A percentile compares a stretch with the other conserved stretches of the same genome.
These are phyloP conservation scores for Schizopygopsis pylzovi DNA, from an alignment of 2,797 vertebrate species.

Conservation along the genomic window DNA sequence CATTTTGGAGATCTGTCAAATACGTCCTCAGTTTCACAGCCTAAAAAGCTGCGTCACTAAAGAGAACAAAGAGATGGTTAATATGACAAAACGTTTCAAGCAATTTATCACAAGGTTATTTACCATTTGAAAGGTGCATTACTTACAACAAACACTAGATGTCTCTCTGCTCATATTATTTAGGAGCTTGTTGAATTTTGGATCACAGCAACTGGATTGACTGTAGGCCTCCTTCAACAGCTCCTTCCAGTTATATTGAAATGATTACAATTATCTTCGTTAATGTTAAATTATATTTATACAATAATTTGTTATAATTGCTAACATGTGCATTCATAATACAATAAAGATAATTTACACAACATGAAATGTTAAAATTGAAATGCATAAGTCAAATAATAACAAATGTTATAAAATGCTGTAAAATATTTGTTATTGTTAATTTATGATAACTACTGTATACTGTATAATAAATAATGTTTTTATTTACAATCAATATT, in stretches of 20 bases:
- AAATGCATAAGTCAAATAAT: neutral
- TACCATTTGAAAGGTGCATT: neutral
- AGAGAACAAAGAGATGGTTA: conserved; percentile 12
- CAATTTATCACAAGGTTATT: neutral
- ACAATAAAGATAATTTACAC: neutral
- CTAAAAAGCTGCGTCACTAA: neutral
- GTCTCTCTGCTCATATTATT: conserved; percentile 22
- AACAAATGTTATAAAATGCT: neutral
- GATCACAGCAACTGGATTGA: neutral
- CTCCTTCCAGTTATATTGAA: neutral
- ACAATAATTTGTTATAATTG: neutral
- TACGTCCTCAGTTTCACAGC: neutral
- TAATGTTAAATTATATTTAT: neutral
- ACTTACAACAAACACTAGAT: conserved; percentile 36
- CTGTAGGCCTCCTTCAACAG: neutral
- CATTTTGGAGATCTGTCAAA: conserved; percentile 66
- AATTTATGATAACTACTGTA: neutral
- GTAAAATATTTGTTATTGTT: neutral
- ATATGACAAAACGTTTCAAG: neutral
- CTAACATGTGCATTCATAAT: neutral
- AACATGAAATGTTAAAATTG: neutral
- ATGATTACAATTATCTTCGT: neutral
- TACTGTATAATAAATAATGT: neutral
- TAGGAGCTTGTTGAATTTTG: neutral
- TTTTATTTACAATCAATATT: neutral